Percentiles rank a stretch among this genome's conserved stretches.
These are phyloP conservation scores for Nematolebias whitei DNA, from an alignment of 2,113 vertebrate species.

Conservation along the genomic window DNA sequence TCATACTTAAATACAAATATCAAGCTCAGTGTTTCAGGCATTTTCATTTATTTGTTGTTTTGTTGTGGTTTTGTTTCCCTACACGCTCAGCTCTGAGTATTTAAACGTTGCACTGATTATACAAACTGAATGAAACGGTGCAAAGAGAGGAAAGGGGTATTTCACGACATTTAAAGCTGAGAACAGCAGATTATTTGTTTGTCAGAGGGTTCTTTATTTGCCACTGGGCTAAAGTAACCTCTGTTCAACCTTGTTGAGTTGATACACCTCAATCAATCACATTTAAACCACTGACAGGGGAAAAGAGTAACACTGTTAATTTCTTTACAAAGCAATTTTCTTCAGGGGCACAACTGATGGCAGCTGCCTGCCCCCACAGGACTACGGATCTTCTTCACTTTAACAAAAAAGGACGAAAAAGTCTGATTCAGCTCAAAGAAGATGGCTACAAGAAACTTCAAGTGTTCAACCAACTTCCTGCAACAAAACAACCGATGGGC, in stretches of 20 bases:
- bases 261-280: background rate
- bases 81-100: background rate
- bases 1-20: background rate
- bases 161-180: background rate
- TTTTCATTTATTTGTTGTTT: background rate
- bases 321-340: constrained; percentile 4
- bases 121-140: background rate
- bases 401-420: background rate
- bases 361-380: background rate
- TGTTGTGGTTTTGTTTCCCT: background rate
- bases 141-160: background rate
- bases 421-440: background rate
- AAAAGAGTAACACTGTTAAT: background rate
- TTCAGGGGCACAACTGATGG: background rate
- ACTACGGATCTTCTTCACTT: background rate
- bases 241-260: background rate
- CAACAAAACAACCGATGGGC: background rate
- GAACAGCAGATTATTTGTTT: background rate
- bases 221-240: background rate
- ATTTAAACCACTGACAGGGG: background rate
- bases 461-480: background rate
- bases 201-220: background rate
- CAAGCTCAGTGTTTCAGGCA: background rate
- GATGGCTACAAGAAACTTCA: background rate
- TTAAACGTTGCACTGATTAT: background rate